Conservation (phyloP, 2,888 invertebrate species). For the Syrista parreyssii region DNA sequence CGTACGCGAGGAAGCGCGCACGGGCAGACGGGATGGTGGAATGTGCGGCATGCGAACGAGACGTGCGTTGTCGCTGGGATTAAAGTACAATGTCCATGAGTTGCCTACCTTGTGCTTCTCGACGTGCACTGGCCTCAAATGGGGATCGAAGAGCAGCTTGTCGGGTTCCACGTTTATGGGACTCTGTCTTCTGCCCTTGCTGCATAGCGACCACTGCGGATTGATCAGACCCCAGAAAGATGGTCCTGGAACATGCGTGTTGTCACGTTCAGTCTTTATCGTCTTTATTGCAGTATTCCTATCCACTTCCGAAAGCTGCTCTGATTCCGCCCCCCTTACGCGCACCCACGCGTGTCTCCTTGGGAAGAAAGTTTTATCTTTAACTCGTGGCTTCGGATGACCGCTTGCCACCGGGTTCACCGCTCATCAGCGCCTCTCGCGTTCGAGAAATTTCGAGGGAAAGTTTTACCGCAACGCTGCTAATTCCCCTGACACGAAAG, state of each 20-base stretch:
- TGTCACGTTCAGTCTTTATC: no score
- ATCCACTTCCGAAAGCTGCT: no score
- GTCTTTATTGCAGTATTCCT: no score
- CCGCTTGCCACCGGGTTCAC: no score
- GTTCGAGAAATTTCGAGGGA: slow-evolving; percentile 3
- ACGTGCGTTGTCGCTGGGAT: slow-evolving; percentile 7
- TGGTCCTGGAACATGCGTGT: slow-evolving; percentile 78
- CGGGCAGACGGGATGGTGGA: neutral
- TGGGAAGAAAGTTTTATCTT: no score
- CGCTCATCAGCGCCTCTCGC: no score
- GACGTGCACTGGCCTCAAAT: slow-evolving; percentile 88
- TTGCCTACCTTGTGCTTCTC: slow-evolving; percentile 90
- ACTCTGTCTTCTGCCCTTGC: slow-evolving; percentile 94
- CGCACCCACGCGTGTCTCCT: no score
- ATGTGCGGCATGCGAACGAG: neutral
- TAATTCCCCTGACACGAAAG: neutral
- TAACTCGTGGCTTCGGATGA: no score
- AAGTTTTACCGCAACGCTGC: slow-evolving; percentile 10
- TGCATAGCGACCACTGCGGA: slow-evolving; percentile 98
- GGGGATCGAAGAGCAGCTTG: slow-evolving; percentile 94
- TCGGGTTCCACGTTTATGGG: slow-evolving; percentile 97
- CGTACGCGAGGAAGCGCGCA: neutral
- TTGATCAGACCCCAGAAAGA: slow-evolving; percentile 99
- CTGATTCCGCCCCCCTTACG: no score
- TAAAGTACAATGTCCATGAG: no score